Conservation (phyloP, 2,888 invertebrate species). For the Epinotia brunnichana region DNA sequence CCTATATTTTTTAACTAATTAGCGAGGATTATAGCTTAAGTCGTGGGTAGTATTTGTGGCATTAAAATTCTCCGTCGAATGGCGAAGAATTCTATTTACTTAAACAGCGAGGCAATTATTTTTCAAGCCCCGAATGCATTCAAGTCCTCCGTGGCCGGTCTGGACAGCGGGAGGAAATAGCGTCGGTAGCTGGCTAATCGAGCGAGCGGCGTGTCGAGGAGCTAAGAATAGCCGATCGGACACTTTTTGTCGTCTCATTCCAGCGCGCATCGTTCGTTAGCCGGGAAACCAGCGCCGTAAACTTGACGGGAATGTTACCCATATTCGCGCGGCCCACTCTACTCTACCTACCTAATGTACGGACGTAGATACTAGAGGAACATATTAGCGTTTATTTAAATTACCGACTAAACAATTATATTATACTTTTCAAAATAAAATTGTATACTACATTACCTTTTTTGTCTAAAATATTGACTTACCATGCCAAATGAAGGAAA, state of each 20-base stretch:
- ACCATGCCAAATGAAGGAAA: too few species aligned
- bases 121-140: conserved; percentile 59
- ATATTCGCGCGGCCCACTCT: conserved; percentile 52
- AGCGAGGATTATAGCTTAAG: conserved; percentile 49
- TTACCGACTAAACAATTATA: background rate
- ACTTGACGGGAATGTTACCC: conserved; percentile 57
- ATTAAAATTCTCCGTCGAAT: conserved; percentile 53
- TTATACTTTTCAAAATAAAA: background rate
- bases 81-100: conserved; percentile 55
- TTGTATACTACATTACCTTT: background rate
- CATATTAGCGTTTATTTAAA: conserved; percentile 8
- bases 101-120: conserved; percentile 62
- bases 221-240: conserved; percentile 66
- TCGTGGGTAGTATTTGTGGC: conserved; percentile 48
- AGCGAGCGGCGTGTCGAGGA: conserved; percentile 56
- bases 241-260: conserved; percentile 70
- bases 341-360: conserved; percentile 32
- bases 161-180: conserved; percentile 55
- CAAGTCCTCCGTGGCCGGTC: conserved; percentile 55
- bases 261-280: conserved; percentile 60
- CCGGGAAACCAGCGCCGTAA: conserved; percentile 54
- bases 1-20: conserved; percentile 57
- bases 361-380: conserved; percentile 6
- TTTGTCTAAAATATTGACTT: too few species aligned
- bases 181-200: conserved; percentile 61